phyloP scores from a whole-genome alignment of 2,888 invertebrate species.

The Zygothrica quintamaculata region DNA sequence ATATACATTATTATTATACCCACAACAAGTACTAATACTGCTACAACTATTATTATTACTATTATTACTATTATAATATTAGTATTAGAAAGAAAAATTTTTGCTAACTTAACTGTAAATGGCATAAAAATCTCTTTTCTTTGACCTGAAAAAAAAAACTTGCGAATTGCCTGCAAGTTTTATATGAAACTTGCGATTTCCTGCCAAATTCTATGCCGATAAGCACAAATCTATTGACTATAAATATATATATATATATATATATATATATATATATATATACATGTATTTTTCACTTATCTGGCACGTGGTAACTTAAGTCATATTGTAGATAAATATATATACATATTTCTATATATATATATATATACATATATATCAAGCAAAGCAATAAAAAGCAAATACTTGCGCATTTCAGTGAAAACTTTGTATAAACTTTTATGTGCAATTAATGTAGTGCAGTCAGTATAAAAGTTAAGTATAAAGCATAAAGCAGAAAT shows the following conservation, averaged over 20 bases:
- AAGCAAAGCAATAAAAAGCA: slow-evolving; percentile 2
- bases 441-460: neutral
- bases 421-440: neutral
- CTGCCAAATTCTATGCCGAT: too few relatives aligned
- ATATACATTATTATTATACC: neutral
- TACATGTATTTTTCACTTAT: slow-evolving; percentile 4
- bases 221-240: neutral
- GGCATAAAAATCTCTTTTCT: too few relatives aligned
- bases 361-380: slow-evolving; percentile 13
- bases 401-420: neutral
- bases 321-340: slow-evolving; percentile 24
- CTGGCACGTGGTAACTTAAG: slow-evolving; percentile 21
- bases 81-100: too few relatives aligned
- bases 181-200: too few relatives aligned
- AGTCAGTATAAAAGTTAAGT: neutral
- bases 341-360: slow-evolving; percentile 12
- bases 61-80: too few relatives aligned
- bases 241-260: neutral
- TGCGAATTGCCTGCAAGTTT: too few relatives aligned
- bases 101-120: too few relatives aligned
- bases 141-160: too few relatives aligned
- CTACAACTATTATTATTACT: too few relatives aligned
- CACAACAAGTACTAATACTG: too few relatives aligned
- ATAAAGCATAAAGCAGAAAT: neutral
- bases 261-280: neutral